phyloP scores from a whole-genome alignment of 2,113 vertebrate genomes.

The Tychaedon coryphoeus region DNA sequence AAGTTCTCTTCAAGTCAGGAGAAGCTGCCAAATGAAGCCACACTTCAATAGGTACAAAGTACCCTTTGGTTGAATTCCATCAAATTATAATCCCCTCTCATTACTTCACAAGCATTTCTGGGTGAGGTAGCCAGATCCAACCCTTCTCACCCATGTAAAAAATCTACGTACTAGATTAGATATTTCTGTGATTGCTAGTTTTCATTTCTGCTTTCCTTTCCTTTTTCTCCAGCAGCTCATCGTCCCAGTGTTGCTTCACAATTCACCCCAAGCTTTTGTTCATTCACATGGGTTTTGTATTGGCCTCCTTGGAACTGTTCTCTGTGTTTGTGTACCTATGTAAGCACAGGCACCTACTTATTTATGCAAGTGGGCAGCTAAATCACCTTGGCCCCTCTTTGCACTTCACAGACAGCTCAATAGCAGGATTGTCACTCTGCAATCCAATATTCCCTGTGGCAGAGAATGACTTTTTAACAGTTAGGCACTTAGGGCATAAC shows the following conservation, averaged over 20 bases:
- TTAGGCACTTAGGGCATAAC: neutral
- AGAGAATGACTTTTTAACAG: neutral
- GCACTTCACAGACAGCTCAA: neutral
- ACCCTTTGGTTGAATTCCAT: neutral
- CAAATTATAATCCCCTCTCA: neutral
- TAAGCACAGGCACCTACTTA: neutral
- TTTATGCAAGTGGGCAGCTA: neutral
- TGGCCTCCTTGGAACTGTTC: neutral
- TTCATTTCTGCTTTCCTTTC: neutral
- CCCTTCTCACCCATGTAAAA: neutral
- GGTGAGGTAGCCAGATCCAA: neutral
- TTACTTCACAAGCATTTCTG: neutral
- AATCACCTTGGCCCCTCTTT: neutral
- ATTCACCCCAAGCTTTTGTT: neutral
- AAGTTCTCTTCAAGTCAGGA: neutral
- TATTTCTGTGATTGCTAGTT: neutral
- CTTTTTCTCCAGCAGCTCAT: neutral
- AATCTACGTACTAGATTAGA: neutral
- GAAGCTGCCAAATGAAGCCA: conserved; percentile 17
- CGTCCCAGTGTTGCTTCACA: neutral
- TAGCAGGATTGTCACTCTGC: neutral
- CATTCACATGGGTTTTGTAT: neutral
- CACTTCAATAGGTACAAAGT: neutral
- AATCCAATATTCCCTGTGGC: neutral
- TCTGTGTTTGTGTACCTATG: neutral